These are phyloP conservation scores for Mycetomoellerius zeteki DNA, from an alignment of 1,140 invertebrate genomes.

Conservation along the genomic window DNA sequence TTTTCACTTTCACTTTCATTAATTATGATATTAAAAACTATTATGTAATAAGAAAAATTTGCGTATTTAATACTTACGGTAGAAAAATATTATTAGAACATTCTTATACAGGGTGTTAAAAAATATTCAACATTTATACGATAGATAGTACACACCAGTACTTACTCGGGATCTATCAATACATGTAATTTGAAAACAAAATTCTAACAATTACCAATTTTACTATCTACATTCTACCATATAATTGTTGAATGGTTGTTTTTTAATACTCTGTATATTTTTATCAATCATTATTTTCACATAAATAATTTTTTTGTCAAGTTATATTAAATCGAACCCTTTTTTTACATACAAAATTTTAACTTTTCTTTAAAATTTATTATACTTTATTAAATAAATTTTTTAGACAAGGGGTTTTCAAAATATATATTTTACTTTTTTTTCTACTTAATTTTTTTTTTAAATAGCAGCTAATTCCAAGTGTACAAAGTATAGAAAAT, in stretches of 20 bases:
- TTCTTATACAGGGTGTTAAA: too few relatives aligned
- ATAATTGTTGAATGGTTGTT: too few relatives aligned
- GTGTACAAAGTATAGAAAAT: not conserved
- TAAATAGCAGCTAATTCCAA: not conserved
- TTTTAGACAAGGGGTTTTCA: not conserved
- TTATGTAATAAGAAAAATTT: not conserved
- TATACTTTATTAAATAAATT: not conserved
- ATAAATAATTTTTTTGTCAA: conserved; percentile 1
- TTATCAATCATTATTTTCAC: not conserved
- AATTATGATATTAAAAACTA: not conserved
- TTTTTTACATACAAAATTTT: not conserved
- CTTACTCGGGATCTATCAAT: too few relatives aligned
- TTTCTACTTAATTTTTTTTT: not conserved
- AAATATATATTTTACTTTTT: not conserved
- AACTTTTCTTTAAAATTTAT: conserved; percentile 7
- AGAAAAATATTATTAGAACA: too few relatives aligned
- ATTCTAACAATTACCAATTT: too few relatives aligned
- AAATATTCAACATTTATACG: too few relatives aligned
- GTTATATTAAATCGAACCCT: not conserved
- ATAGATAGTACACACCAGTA: too few relatives aligned
- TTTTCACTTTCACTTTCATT: conserved; percentile 8
- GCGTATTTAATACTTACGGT: too few relatives aligned
- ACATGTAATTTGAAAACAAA: too few relatives aligned
- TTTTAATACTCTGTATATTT: not conserved
- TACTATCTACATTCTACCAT: too few relatives aligned